phyloP scores from a whole-genome alignment of 2,888 invertebrate genomes.

The Trileptium ribeirensis region DNA sequence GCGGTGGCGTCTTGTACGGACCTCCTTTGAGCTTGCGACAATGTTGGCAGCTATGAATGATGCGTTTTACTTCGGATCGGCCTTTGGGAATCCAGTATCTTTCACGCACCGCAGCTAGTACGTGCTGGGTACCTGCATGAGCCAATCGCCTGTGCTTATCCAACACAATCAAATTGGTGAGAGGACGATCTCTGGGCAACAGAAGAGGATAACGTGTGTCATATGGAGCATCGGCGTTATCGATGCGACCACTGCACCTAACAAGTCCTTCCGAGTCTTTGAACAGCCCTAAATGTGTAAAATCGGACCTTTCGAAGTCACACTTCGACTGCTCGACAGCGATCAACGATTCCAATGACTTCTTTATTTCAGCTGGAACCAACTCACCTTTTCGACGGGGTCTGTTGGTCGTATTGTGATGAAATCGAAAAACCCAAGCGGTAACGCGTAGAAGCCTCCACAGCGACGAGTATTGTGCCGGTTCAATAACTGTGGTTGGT shows the following conservation, averaged over 20 bases:
- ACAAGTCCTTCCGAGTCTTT: not conserved
- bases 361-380: not conserved
- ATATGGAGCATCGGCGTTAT: not conserved
- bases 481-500: not conserved
- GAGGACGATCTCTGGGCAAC: not conserved
- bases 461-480: not conserved
- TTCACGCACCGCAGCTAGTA: not conserved
- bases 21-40: not conserved
- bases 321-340: not conserved
- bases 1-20: not conserved
- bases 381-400: not conserved
- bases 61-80: not conserved
- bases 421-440: not conserved
- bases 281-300: not conserved
- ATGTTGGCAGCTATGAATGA: not conserved
- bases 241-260: not conserved
- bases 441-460: not conserved
- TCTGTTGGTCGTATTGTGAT: not conserved
- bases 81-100: not conserved
- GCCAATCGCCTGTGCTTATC: not conserved
- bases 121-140: not conserved
- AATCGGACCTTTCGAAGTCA: not conserved
- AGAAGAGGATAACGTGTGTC: not conserved
- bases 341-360: not conserved
- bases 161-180: not conserved